Evolutionary conservation across 2,113 vertebrate genomes (phyloP).

Genomic region (Merops nubicus): DNA sequence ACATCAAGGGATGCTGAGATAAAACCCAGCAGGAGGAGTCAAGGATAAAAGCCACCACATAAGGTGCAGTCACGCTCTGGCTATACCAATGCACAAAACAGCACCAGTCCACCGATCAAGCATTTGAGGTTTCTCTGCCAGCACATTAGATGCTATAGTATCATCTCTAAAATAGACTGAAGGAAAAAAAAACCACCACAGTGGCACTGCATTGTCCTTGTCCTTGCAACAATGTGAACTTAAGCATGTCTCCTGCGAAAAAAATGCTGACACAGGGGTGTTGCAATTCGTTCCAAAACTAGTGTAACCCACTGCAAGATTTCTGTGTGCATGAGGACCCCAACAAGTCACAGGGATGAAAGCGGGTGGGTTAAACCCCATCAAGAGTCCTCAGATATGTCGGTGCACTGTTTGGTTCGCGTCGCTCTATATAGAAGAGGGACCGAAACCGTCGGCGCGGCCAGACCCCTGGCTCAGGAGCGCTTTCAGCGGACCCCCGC

Average conservation of each 20-base stretch:
- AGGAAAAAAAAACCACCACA: background rate
- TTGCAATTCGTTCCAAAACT: background rate
- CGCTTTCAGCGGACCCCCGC: background rate
- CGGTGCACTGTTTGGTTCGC: rapidly evolving
- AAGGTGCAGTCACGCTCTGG: background rate
- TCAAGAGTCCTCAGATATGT: rapidly evolving
- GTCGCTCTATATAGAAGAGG: rapidly evolving
- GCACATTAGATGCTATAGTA: background rate
- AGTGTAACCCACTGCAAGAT: rapidly evolving
- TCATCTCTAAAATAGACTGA: background rate
- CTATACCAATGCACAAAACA: background rate
- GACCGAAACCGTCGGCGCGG: rapidly evolving
- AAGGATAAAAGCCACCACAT: rapidly evolving
- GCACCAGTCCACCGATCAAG: background rate
- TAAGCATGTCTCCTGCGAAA: background rate
- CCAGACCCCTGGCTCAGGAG: rapidly evolving
- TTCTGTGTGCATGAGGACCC: rapidly evolving
- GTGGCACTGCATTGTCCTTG: constrained; percentile 15
- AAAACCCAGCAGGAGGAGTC: background rate
- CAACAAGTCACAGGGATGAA: background rate
- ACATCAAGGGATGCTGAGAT: background rate
- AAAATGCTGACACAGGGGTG: background rate
- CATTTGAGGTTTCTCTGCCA: background rate
- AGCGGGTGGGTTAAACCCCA: rapidly evolving
- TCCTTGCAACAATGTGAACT: constrained; percentile 38